phyloP scores from a whole-genome alignment of 2,888 invertebrate species.

The Syritta pipiens region DNA sequence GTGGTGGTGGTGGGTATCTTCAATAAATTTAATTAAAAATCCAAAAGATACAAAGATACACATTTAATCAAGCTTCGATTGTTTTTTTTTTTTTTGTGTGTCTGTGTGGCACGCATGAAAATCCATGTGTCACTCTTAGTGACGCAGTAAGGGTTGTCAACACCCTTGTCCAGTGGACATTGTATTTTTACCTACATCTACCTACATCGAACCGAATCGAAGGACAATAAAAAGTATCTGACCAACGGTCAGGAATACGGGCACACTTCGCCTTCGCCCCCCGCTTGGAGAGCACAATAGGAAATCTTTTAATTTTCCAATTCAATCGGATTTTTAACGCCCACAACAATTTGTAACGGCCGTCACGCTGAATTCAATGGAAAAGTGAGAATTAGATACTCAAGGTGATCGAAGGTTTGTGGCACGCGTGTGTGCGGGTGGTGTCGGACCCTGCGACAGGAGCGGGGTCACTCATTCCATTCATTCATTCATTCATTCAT shows the following conservation, averaged over 20 bases:
- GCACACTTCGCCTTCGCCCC: constrained; percentile 31
- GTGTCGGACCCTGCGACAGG: neutral
- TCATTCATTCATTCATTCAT: constrained; percentile 63
- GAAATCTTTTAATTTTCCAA: constrained; percentile 69
- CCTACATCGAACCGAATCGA: constrained; percentile 36
- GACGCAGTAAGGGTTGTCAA: constrained; percentile 57
- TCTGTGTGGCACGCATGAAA: constrained; percentile 25
- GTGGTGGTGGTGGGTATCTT: constrained; percentile 26
- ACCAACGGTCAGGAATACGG: constrained; percentile 66
- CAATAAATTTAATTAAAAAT: constrained; percentile 66
- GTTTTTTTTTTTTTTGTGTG: neutral
- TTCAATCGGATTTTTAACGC: constrained; percentile 78
- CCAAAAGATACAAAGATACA: constrained; percentile 33
- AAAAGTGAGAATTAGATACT: constrained; percentile 55
- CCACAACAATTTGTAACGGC: constrained; percentile 79
- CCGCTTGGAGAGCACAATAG: constrained; percentile 40
- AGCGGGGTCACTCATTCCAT: too few species aligned
- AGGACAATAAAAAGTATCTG: constrained; percentile 66
- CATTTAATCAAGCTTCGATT: constrained; percentile 51
- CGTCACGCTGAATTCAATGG: constrained; percentile 52
- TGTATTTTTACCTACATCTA: constrained; percentile 21
- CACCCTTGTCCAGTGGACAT: constrained; percentile 55
- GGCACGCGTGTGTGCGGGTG: constrained; percentile 66
- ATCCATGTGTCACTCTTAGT: constrained; percentile 51
- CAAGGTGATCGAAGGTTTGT: constrained; percentile 65